These are phyloP conservation scores for Caenorhabditis brenneri DNA, from an alignment of 1,140 invertebrate species.

Conservation along the genomic window DNA sequence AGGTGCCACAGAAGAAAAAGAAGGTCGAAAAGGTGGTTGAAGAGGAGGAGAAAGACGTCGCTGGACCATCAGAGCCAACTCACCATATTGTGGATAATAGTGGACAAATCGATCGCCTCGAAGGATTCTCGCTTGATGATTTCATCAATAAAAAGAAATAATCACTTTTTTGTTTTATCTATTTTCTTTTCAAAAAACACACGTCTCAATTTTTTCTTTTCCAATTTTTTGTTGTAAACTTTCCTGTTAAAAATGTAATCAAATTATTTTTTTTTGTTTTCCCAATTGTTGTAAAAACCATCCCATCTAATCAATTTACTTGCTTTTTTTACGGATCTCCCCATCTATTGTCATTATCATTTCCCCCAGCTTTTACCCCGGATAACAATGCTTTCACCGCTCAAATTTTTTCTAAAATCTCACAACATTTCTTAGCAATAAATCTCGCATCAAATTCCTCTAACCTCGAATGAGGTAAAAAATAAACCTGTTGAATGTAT, in stretches of 20 bases:
- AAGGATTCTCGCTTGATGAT: constrained; percentile 7
- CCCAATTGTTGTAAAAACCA: neutral
- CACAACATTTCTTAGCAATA: no score
- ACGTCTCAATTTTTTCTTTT: neutral
- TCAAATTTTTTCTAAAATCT: no score
- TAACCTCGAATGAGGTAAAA: no score
- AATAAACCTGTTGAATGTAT: no score
- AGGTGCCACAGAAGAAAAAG: constrained; percentile 3
- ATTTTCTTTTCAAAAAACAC: neutral
- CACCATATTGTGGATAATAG: constrained; percentile 33
- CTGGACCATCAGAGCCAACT: neutral
- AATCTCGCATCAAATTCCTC: no score
- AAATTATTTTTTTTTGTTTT: neutral
- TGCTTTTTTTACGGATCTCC: neutral
- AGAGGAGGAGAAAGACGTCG: neutral
- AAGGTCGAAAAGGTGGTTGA: neutral
- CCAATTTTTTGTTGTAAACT: no score
- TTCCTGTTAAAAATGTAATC: no score
- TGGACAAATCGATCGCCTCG: neutral
- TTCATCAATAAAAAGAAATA: constrained; percentile 31
- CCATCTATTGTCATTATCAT: neutral
- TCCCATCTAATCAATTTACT: no score
- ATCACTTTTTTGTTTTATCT: neutral
- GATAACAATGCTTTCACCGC: no score
- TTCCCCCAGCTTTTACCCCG: no score